Evolutionary conservation across 2,113 vertebrate genomes (phyloP), one percentile per base, ranked within the genome.

Genomic region (Nothobranchius furzeri): DNA sequence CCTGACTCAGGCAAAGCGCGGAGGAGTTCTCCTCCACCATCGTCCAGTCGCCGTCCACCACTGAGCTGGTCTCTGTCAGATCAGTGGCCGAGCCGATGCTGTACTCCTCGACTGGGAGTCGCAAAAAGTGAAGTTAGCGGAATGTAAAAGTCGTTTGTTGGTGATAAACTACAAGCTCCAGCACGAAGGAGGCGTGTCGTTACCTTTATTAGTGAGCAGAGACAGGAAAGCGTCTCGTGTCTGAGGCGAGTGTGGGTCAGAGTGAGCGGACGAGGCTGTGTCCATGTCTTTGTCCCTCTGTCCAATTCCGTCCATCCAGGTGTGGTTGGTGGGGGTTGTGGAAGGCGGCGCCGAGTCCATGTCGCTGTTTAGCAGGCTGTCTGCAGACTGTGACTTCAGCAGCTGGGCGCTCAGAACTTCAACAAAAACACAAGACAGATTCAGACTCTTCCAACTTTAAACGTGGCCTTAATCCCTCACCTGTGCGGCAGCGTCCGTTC

Each of bases 31-130:
- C 98, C 62, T 98, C 98, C 6, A 99, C 95, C 94, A 99, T 91
- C 1, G 92, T 99, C 98, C 98, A 99, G 68, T 99, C 97, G 3
- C 96, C 97, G 24, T 99, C 98, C 83, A 97, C 94, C 94, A 99
- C 84, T 7, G 97, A 99, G 88, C 98, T 99, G 70, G 95, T 98
- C 92, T 99, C 97, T 1, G 97, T 99, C 79, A 98, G 82, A 86
- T 99, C 97, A 0, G 98, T 99, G 78, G 98, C 97, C 46, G 98
- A 99, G 64, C 97, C 98, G 68, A 98, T 95, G 68, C 97, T 99
- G 92, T 95, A 97, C 87, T 99, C 98, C 3, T 99, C 98, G 70
- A 94, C 98, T 99, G 15, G 37, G 1, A 37, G 51, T 5, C n/a
- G 1, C 0, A 20, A 12, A n/a, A 36, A 12, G 0, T 1, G 6